Evolutionary conservation across 2,797 vertebrate species (phyloP).

Genomic region (Strix occidentalis): DNA sequence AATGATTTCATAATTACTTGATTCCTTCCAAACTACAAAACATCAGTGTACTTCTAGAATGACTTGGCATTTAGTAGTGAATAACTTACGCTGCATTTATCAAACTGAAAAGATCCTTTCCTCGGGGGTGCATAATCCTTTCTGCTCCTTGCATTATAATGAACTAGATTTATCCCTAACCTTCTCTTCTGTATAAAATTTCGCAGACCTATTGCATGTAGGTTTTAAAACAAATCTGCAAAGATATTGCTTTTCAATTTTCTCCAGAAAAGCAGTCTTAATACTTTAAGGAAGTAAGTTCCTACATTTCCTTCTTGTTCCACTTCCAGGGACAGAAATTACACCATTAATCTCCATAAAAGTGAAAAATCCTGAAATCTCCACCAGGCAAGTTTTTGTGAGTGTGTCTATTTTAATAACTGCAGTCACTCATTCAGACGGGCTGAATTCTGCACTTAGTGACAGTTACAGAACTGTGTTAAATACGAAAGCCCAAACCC

Average conservation of each 20-base stretch:
- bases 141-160: slow-evolving; percentile 6
- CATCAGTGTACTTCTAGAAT: not conserved
- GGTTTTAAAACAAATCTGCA: slow-evolving; percentile 25
- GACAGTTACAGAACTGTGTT: not conserved
- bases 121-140: slow-evolving; percentile 19
- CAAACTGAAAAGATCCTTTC: slow-evolving; percentile 31
- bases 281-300: not conserved
- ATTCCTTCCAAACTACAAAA: not conserved
- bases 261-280: not conserved
- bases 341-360: not conserved
- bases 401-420: not conserved
- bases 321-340: not conserved
- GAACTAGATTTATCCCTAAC: slow-evolving; percentile 30
- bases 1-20: not conserved
- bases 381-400: not conserved
- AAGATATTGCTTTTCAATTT: not conserved
- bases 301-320: not conserved
- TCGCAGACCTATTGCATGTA: not conserved
- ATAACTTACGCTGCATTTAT: not conserved
- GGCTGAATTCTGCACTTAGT: not conserved
- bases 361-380: not conserved
- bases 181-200: slow-evolving; percentile 5
- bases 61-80: slow-evolving; percentile 2
- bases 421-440: not conserved
- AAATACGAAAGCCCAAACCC: not conserved